Evolutionary conservation across 1,140 invertebrate genomes (phyloP).

Genomic region (Cepaea nemoralis): DNA sequence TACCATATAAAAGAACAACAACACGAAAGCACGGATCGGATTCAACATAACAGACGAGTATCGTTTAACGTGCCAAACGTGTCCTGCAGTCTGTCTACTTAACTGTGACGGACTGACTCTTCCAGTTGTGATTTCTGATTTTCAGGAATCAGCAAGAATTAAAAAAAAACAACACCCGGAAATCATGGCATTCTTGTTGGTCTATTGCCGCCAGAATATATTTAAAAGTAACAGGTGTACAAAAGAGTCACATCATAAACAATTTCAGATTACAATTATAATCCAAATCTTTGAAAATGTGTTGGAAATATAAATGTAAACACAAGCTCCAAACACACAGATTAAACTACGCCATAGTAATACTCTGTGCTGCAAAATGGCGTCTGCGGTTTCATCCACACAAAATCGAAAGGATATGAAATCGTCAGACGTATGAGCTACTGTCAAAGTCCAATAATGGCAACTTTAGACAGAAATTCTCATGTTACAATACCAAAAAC

Average conservation of each 20-base stretch:
- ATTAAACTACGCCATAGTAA: slow-evolving; percentile 44
- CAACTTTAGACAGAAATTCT: no score
- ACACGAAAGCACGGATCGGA: no score
- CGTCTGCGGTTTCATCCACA: slow-evolving; percentile 48
- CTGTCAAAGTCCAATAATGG: no score
- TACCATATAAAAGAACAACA: no score
- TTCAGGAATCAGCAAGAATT: no score
- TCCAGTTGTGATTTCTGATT: no score
- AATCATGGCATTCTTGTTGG: neutral
- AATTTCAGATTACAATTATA: neutral
- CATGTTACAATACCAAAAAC: no score
- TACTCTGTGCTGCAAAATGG: slow-evolving; percentile 49
- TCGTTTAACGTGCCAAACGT: no score
- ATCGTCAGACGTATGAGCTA: neutral
- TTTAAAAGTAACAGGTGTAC: neutral
- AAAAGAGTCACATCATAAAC: neutral
- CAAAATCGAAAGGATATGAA: slow-evolving; percentile 21
- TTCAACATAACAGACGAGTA: no score
- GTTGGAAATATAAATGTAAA: slow-evolving; percentile 24
- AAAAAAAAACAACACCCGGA: neutral
- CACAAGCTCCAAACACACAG: slow-evolving; percentile 19
- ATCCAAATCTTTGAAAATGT: neutral
- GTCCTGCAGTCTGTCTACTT: no score
- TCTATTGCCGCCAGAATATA: neutral
- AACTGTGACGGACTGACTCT: no score